Percentiles rank a stretch among this genome's conserved stretches.
Evolutionary conservation across 1,140 invertebrate genomes (phyloP).

Genomic region (Andricus grossulariae): DNA sequence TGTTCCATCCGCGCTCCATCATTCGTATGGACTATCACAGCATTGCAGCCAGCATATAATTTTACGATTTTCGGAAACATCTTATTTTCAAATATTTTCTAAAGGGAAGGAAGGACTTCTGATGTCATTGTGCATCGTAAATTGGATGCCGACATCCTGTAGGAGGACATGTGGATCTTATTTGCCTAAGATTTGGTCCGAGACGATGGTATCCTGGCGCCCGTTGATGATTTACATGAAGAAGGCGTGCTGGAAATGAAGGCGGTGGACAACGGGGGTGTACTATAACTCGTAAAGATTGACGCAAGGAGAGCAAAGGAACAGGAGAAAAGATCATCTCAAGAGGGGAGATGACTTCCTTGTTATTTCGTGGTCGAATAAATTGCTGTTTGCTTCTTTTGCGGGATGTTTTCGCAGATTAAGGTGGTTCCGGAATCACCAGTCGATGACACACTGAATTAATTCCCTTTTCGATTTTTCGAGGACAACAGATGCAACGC

Average conservation of each 20-base stretch:
- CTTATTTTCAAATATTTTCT: not conserved
- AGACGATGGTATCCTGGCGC: slow-evolving; percentile 64
- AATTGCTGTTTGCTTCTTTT: slow-evolving; percentile 68
- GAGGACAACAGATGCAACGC: slow-evolving; percentile 17
- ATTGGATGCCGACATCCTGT: slow-evolving; percentile 46
- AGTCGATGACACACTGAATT: no score
- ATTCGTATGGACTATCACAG: no score
- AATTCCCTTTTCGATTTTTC: not conserved
- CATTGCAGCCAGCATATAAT: not conserved
- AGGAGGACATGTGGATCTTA: slow-evolving; percentile 65
- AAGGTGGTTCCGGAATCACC: slow-evolving; percentile 40
- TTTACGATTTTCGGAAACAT: slow-evolving; percentile 24
- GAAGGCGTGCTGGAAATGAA: slow-evolving; percentile 48
- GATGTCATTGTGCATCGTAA: slow-evolving; percentile 43
- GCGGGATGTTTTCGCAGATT: slow-evolving; percentile 55
- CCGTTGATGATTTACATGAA: slow-evolving; percentile 61
- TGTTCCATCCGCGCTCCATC: no score
- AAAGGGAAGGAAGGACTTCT: not conserved
- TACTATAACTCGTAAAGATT: slow-evolving; percentile 19
- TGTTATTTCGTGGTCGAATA: slow-evolving; percentile 63
- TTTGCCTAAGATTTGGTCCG: slow-evolving; percentile 64
- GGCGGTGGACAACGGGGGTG: not conserved
- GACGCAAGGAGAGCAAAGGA: not conserved
- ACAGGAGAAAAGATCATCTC: not conserved
- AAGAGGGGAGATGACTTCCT: slow-evolving; percentile 53